Evolutionary conservation across 2,888 invertebrate genomes (phyloP).

Genomic region (Drosophila demipolita): DNA sequence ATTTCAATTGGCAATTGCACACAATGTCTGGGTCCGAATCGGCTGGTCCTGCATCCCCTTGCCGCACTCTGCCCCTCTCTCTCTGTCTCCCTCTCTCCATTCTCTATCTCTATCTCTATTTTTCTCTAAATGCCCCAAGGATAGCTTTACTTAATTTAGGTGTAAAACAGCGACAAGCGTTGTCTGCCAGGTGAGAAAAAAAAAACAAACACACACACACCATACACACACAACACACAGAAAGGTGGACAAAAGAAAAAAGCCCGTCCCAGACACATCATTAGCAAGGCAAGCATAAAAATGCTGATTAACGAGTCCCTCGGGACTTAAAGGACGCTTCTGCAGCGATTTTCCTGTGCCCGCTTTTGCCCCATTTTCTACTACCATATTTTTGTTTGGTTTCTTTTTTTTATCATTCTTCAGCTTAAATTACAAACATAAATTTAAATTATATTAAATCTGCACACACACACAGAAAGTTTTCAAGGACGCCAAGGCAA

Average conservation of each 20-base stretch:
- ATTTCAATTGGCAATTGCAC: constrained; percentile 51
- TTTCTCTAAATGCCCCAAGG: constrained; percentile 43
- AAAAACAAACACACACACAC: constrained; percentile 5
- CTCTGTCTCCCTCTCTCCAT: not conserved
- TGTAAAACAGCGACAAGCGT: constrained; percentile 57
- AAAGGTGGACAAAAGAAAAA: constrained; percentile 30
- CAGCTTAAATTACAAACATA: constrained; percentile 65
- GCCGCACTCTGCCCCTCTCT: not conserved
- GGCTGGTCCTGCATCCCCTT: not conserved
- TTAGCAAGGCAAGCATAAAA: constrained; percentile 79
- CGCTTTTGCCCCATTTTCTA: constrained; percentile 15
- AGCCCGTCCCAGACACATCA: constrained; percentile 56
- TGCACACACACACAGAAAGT: constrained; percentile 34
- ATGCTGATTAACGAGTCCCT: constrained; percentile 80
- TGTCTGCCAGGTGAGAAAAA: constrained; percentile 52
- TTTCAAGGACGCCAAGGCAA: constrained; percentile 63
- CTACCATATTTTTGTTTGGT: constrained; percentile 2
- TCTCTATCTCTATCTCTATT: not conserved
- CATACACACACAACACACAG: not conserved
- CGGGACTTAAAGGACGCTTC: constrained; percentile 47
- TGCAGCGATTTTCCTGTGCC: constrained; percentile 27
- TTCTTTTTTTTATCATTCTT: not conserved
- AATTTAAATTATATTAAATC: constrained; percentile 80
- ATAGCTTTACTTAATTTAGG: constrained; percentile 64
- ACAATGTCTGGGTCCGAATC: constrained; percentile 13